Evolutionary conservation across 2,113 vertebrate genomes (phyloP).

Genomic region (Xiphophorus maculatus): DNA sequence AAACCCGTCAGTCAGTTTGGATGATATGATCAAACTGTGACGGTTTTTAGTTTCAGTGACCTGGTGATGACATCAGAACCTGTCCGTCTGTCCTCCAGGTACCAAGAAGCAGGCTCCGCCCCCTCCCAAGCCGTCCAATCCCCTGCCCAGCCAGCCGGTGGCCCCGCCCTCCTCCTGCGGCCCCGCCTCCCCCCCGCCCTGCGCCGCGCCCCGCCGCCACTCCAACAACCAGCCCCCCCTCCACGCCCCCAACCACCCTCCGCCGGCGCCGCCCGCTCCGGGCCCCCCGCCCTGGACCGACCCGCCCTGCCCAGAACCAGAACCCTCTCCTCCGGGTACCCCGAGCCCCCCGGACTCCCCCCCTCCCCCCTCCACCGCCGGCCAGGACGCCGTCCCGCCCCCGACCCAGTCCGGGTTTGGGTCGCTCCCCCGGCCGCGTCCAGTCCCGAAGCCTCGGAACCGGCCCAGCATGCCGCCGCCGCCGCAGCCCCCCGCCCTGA

Average conservation of each 20-base stretch:
- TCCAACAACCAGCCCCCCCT: conserved; percentile 87
- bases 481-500: conserved; percentile 82
- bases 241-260: conserved; percentile 93
- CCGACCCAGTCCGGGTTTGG: conserved; percentile 76
- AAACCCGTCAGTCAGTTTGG: no score
- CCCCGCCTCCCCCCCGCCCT: conserved; percentile 72
- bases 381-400: conserved; percentile 68
- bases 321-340: conserved; percentile 86
- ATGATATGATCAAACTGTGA: no score
- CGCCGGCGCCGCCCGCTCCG: conserved; percentile 88
- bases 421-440: conserved; percentile 86
- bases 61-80: not conserved
- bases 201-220: conserved; percentile 81
- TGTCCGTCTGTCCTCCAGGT: conserved; percentile 68
- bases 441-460: conserved; percentile 92
- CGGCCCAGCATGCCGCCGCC: conserved; percentile 92
- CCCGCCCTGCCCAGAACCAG: conserved; percentile 77
- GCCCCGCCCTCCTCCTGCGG: conserved; percentile 62
- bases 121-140: conserved; percentile 91
- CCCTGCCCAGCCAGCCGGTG: conserved; percentile 84
- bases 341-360: conserved; percentile 91
- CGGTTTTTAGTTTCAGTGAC: not conserved
- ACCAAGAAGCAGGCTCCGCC: conserved; percentile 95
- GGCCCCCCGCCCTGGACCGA: conserved; percentile 54
- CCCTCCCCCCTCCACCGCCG: conserved; percentile 65